phyloP scores from a whole-genome alignment of 2,888 invertebrate species.

The Chrysina gloriosa region DNA sequence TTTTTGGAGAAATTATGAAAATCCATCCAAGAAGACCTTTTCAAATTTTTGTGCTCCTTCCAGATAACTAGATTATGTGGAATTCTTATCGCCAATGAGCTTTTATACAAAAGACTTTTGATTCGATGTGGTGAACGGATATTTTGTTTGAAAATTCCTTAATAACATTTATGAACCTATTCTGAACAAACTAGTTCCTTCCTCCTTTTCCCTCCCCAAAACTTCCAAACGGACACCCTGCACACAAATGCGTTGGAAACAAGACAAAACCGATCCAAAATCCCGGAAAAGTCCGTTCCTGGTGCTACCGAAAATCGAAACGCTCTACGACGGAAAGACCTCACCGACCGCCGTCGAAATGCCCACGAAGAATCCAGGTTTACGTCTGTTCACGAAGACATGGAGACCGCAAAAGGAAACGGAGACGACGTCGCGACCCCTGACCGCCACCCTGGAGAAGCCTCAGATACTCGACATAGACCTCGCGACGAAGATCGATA shows the following conservation, averaged over 20 bases:
- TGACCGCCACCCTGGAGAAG: slow-evolving; percentile 70
- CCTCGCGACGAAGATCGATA: slow-evolving; percentile 68
- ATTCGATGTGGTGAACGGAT: too few species aligned
- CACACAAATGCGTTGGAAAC: slow-evolving; percentile 51
- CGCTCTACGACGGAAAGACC: background rate
- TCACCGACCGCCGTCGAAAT: slow-evolving; percentile 35
- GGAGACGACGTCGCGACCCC: slow-evolving; percentile 63
- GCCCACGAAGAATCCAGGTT: slow-evolving; percentile 54
- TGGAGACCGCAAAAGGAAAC: slow-evolving; percentile 56
- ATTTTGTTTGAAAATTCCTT: too few species aligned
- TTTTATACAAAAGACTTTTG: too few species aligned
- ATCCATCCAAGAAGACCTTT: too few species aligned
- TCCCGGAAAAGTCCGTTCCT: slow-evolving; percentile 52
- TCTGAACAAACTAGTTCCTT: too few species aligned
- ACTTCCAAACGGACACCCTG: background rate
- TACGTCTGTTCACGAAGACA: slow-evolving; percentile 61
- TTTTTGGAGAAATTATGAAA: too few species aligned
- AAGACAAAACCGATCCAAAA: slow-evolving; percentile 45
- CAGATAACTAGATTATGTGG: too few species aligned
- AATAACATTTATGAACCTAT: too few species aligned
- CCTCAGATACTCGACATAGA: slow-evolving; percentile 68
- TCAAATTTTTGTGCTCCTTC: too few species aligned
- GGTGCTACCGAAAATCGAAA: slow-evolving; percentile 51
- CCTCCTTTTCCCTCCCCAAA: too few species aligned
- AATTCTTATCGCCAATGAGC: too few species aligned